Evolutionary conservation across 2,888 invertebrate species (phyloP).

Genomic region (Papilio protenor): DNA sequence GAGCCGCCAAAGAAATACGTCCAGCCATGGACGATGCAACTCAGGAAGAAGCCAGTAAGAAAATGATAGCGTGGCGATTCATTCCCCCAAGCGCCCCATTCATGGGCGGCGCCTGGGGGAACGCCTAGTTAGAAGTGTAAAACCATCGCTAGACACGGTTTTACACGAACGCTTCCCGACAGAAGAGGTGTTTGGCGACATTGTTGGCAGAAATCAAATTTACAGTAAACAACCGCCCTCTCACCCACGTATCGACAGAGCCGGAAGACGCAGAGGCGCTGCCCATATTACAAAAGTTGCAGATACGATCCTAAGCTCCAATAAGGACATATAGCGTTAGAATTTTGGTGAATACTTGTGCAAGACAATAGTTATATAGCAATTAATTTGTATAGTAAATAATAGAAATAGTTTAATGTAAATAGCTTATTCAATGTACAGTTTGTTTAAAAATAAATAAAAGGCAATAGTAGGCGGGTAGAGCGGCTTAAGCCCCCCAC

Average conservation of each 20-base stretch:
- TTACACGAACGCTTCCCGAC: conserved; percentile 45
- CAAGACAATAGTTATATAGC: too few relatives aligned
- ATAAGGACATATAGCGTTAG: too few relatives aligned
- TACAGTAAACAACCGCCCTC: conserved; percentile 45
- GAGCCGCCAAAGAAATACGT: neutral
- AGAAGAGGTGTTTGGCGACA: conserved; percentile 44
- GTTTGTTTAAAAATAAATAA: too few relatives aligned
- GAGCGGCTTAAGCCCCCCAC: too few relatives aligned
- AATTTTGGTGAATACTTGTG: too few relatives aligned
- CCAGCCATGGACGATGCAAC: neutral
- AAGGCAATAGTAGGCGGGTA: too few relatives aligned
- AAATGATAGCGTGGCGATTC: conserved; percentile 42
- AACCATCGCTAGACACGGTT: conserved; percentile 44
- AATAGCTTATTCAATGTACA: too few relatives aligned
- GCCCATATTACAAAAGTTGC: too few relatives aligned
- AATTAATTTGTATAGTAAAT: too few relatives aligned
- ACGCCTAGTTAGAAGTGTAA: conserved; percentile 47
- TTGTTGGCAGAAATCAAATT: conserved; percentile 44
- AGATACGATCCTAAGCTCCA: too few relatives aligned
- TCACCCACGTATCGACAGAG: conserved; percentile 44
- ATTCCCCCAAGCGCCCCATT: conserved; percentile 46
- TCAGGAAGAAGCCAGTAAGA: neutral
- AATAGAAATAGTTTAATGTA: too few relatives aligned
- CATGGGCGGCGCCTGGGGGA: conserved; percentile 51
- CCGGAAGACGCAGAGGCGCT: too few relatives aligned